Conservation (phyloP, 2,888 invertebrate species). For the Erebia epiphron region DNA sequence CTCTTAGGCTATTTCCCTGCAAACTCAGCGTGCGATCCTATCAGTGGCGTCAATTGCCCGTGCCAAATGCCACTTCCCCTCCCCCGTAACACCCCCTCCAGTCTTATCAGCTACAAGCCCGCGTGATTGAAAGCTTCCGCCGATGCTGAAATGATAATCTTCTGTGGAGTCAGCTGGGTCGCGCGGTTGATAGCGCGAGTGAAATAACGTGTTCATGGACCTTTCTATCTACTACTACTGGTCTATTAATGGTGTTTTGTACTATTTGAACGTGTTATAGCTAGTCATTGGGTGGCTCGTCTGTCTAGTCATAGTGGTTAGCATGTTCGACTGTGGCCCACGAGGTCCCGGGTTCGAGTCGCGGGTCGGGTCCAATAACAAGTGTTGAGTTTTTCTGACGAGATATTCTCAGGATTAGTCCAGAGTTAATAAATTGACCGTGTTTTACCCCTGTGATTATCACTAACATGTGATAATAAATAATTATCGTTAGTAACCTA, state of each 20-base stretch:
- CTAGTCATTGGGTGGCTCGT: no score
- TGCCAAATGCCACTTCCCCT: conserved; percentile 80
- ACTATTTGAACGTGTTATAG: neutral
- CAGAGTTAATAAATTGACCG: no score
- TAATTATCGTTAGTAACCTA: no score
- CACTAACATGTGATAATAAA: no score
- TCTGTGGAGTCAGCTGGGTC: conserved; percentile 53
- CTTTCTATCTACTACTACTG: neutral
- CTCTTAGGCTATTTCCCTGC: conserved; percentile 67
- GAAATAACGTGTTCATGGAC: neutral
- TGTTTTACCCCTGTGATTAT: no score
- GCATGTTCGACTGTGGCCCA: no score
- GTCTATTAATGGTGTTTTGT: neutral
- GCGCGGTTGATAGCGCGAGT: conserved; percentile 17
- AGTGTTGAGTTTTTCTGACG: no score
- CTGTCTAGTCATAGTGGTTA: no score
- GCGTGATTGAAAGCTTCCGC: conserved; percentile 78
- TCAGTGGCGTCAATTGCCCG: conserved; percentile 83
- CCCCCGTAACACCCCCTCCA: conserved; percentile 45
- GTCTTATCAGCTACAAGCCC: conserved; percentile 67
- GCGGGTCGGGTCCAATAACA: no score
- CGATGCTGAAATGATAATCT: conserved; percentile 69
- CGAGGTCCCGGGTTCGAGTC: no score
- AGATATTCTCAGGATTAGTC: no score
- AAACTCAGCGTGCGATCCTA: conserved; percentile 81